Conservation (phyloP, 2,797 vertebrate species). For the Chrysolophus pictus region DNA sequence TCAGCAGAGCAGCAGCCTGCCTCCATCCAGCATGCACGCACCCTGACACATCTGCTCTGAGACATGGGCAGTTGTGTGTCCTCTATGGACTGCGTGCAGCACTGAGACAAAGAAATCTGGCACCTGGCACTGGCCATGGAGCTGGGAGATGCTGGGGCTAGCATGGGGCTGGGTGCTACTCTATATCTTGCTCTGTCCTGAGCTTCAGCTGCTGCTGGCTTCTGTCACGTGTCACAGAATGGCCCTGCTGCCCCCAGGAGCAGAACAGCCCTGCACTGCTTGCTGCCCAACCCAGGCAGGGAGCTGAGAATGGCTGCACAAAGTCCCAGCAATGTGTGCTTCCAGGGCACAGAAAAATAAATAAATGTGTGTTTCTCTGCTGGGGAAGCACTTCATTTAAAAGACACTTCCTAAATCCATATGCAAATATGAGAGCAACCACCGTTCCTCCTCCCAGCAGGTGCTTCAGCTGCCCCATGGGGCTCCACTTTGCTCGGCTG, state of each 20-base stretch:
- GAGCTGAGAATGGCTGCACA: accelerated
- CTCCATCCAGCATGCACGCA: background rate
- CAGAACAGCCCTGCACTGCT: accelerated
- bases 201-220: background rate
- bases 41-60: background rate
- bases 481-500: background rate
- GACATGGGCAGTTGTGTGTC: background rate
- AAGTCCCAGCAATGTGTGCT: accelerated
- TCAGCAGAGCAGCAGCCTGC: background rate
- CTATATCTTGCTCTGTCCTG: accelerated
- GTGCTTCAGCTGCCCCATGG: accelerated
- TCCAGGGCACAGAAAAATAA: background rate
- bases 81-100: background rate
- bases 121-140: accelerated
- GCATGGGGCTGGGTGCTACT: background rate
- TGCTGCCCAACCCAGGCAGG: accelerated
- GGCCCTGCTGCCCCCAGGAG: background rate
- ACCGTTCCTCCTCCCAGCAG: background rate
- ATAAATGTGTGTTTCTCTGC: accelerated
- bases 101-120: background rate
- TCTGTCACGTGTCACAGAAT: background rate
- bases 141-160: background rate
- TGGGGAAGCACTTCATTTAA: accelerated
- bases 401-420: background rate
- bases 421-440: accelerated